Conservation (phyloP, 1,140 invertebrate genomes). For the Acarapis woodi region DNA sequence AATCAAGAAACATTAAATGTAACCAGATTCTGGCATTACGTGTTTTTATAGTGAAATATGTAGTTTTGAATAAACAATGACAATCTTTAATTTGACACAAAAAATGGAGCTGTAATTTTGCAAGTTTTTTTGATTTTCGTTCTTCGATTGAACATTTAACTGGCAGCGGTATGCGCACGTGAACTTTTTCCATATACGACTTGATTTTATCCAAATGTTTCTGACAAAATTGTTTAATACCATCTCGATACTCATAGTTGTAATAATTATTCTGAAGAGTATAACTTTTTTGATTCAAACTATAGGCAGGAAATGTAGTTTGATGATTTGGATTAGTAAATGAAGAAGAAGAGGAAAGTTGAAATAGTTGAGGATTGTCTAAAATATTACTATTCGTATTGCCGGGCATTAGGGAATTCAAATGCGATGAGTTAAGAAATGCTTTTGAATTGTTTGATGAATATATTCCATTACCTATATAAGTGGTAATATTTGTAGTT, state of each 20-base stretch:
- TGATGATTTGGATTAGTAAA: too few species aligned
- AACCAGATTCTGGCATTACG: conserved; percentile 64
- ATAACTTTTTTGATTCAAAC: conserved; percentile 51
- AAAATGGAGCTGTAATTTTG: conserved; percentile 42
- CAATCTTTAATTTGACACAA: conserved; percentile 51
- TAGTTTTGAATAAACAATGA: conserved; percentile 60
- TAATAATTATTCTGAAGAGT: conserved; percentile 54
- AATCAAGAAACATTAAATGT: conserved; percentile 73
- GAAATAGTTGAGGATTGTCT: too few species aligned
- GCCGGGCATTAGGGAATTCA: too few species aligned
- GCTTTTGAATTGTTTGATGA: too few species aligned
- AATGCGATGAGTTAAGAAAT: too few species aligned
- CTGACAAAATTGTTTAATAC: conserved; percentile 73
- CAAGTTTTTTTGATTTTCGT: conserved; percentile 46
- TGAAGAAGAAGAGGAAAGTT: too few species aligned
- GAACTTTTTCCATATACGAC: conserved; percentile 58
- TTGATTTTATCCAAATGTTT: conserved; percentile 73
- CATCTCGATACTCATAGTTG: conserved; percentile 60
- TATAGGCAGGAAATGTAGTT: too few species aligned
- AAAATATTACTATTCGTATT: too few species aligned
- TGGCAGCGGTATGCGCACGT: conserved; percentile 48
- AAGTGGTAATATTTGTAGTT: too few species aligned
- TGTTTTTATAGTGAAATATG: conserved; percentile 56
- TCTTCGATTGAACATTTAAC: conserved; percentile 70
- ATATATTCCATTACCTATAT: too few species aligned